Percentiles rank a stretch among this genome's conserved stretches.
Conservation (phyloP, 2,113 vertebrate genomes). For the Hippolais icterina region DNA sequence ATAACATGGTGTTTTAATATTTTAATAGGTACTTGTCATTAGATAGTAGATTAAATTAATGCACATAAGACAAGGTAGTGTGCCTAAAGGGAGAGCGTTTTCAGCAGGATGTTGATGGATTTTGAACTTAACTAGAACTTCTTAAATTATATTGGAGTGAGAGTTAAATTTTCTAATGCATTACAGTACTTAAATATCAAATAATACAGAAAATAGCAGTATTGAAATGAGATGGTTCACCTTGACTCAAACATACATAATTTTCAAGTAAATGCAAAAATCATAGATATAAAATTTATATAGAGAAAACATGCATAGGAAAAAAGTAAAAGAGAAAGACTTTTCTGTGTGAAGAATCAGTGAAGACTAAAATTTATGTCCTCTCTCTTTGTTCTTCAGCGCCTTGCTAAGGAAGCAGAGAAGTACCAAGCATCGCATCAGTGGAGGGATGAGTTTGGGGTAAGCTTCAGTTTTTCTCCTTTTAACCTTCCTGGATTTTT, state of each 20-base stretch:
- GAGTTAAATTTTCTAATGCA: background rate
- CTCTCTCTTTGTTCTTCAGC: constrained; percentile 74
- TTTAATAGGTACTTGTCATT: background rate
- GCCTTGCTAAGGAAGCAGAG: constrained; percentile 90
- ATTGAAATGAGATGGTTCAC: background rate
- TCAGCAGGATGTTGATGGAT: background rate
- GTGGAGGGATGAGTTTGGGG: constrained; percentile 92
- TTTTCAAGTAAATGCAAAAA: background rate
- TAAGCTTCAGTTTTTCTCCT: constrained; percentile 67
- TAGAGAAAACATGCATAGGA: background rate
- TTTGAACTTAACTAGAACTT: background rate
- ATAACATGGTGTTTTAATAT: background rate
- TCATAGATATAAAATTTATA: rapidly evolving
- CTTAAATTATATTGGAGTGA: background rate
- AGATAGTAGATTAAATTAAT: background rate
- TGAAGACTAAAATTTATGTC: background rate
- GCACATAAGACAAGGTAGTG: background rate
- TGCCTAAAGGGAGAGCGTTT: background rate
- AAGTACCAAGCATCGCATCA: constrained; percentile 87
- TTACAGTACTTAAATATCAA: background rate
- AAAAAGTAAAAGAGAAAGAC: background rate
- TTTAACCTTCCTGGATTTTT: background rate
- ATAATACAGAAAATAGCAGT: background rate
- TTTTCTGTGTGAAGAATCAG: background rate
- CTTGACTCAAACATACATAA: background rate